Conservation (phyloP, 2,888 invertebrate species). For the Sisyra terminalis region DNA sequence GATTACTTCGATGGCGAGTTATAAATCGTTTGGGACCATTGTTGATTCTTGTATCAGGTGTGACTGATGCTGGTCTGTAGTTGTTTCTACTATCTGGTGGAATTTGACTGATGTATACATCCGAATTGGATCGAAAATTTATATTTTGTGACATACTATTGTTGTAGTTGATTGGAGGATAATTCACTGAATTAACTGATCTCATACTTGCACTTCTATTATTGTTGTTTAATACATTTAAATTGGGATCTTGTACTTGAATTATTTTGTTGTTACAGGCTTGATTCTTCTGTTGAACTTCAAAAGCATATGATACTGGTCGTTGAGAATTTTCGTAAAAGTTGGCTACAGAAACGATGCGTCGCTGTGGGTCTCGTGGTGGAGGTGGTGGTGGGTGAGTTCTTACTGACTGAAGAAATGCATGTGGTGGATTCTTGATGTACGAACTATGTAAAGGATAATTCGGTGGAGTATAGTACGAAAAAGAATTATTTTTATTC, state of each 20-base stretch:
- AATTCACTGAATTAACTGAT: slow-evolving; percentile 10
- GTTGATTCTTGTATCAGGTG: slow-evolving; percentile 18
- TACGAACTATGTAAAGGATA: slow-evolving; percentile 7
- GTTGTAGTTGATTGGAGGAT: slow-evolving; percentile 1
- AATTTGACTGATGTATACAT: slow-evolving; percentile 21
- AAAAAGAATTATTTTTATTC: neutral
- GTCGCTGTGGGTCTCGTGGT: slow-evolving; percentile 53
- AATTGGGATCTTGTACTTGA: neutral
- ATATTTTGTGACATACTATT: neutral
- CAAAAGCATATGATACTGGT: slow-evolving; percentile 37
- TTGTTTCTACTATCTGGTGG: slow-evolving; percentile 16
- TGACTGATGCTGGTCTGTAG: slow-evolving; percentile 25
- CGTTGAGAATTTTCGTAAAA: slow-evolving; percentile 25
- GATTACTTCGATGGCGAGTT: slow-evolving; percentile 13
- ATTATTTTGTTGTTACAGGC: neutral
- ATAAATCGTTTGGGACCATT: slow-evolving; percentile 14
- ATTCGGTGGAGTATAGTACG: neutral
- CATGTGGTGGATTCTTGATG: slow-evolving; percentile 17
- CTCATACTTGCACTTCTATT: slow-evolving; percentile 10
- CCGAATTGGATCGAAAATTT: slow-evolving; percentile 22
- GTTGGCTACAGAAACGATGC: slow-evolving; percentile 23
- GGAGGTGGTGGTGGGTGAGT: slow-evolving; percentile 58
- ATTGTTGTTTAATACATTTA: no score
- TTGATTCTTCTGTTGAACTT: slow-evolving; percentile 16
- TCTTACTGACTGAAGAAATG: slow-evolving; percentile 13